These are phyloP conservation scores for Myotis lucifugus DNA, from an alignment of 2,113 vertebrate species.

Conservation along the genomic window DNA sequence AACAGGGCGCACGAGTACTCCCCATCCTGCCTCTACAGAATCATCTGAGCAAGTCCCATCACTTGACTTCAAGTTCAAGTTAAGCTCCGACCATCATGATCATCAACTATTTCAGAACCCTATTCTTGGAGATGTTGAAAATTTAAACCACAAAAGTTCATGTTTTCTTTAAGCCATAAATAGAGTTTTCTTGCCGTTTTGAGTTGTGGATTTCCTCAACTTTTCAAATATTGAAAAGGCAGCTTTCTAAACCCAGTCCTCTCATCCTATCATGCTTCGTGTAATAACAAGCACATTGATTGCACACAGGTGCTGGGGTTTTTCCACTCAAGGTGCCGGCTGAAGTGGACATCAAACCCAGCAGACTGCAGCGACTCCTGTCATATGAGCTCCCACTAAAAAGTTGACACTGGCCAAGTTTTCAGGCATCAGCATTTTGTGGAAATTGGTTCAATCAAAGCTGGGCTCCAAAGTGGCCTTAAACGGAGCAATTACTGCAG, in stretches of 20 bases:
- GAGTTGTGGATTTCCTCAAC: not conserved
- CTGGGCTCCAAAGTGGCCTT: not conserved
- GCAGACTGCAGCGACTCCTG: not conserved
- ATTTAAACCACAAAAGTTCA: not conserved
- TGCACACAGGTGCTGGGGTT: not conserved
- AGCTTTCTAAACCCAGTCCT: not conserved
- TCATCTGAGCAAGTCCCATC: not conserved
- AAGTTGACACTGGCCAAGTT: constrained; percentile 41
- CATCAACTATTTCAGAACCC: not conserved
- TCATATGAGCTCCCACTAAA: not conserved
- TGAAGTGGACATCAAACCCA: not conserved
- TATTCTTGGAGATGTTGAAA: not conserved
- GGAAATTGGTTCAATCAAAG: constrained; percentile 42
- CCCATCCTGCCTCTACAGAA: not conserved
- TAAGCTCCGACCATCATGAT: not conserved
- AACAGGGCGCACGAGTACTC: not conserved
- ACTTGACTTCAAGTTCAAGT: constrained; percentile 16
- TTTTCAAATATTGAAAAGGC: constrained; percentile 33
- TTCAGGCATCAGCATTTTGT: not conserved
- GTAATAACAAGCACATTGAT: not conserved
- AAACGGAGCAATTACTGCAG: not conserved
- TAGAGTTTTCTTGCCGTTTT: not conserved
- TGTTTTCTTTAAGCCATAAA: not conserved
- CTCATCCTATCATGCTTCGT: not conserved
- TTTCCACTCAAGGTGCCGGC: not conserved